Percentiles rank a stretch among this genome's conserved stretches.
Conservation (phyloP, 2,888 invertebrate genomes). For the Aethes cnicana region DNA sequence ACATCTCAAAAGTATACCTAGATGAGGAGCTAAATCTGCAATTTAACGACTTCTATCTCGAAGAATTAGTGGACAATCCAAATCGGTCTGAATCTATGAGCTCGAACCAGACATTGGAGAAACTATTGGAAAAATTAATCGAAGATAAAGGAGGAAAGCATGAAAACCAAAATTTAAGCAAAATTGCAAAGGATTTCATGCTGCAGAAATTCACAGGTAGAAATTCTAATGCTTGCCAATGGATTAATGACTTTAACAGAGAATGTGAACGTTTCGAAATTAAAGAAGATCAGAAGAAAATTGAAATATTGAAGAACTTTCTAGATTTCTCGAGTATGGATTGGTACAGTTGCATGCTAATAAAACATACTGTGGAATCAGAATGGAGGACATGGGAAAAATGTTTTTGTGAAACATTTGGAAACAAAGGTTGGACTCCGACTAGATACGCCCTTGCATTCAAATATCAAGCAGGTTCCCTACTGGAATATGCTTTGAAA, state of each 20-base stretch:
- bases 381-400: constrained; percentile 1
- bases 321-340: no score
- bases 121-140: neutral
- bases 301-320: no score
- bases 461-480: no score
- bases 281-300: no score
- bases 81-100: neutral
- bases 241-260: constrained; percentile 33
- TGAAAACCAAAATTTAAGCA: no score
- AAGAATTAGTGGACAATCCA: no score
- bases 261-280: no score
- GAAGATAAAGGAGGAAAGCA: neutral
- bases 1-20: no score
- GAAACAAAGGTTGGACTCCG: constrained; percentile 1
- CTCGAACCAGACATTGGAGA: neutral
- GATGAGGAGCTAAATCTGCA: no score
- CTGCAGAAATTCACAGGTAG: constrained; percentile 26
- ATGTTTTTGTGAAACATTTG: neutral
- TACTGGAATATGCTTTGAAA: no score
- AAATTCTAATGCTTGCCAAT: constrained; percentile 32
- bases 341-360: no score
- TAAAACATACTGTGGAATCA: neutral
- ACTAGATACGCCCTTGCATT: neutral
- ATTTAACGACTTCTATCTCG: no score
- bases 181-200: neutral